A percentile compares a stretch with the other conserved stretches of the same genome.
phyloP scores from a whole-genome alignment of 2,888 invertebrate genomes.

The Rhagonycha lutea region DNA sequence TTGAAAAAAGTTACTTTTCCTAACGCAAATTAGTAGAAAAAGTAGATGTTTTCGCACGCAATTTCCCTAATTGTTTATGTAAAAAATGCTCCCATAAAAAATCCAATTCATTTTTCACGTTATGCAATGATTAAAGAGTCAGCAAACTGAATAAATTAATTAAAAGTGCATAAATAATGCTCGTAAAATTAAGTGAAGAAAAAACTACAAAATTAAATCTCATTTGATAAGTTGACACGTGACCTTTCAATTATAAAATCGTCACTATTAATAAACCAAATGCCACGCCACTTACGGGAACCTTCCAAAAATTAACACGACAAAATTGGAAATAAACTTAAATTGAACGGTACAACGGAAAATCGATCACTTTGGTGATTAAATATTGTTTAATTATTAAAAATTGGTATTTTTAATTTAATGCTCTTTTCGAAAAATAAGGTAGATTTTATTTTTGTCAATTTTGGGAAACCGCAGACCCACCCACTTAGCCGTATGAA shows the following conservation, averaged over 20 bases:
- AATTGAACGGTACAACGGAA: no score
- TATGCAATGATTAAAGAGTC: not conserved
- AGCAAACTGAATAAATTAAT: not conserved
- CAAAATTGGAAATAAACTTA: not conserved
- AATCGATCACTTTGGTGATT: no score
- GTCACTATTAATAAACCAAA: not conserved
- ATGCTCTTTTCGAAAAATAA: no score
- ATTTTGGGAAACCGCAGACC: not conserved
- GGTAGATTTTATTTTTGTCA: not conserved
- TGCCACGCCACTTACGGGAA: not conserved
- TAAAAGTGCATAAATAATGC: not conserved
- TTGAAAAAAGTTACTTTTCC: no score
- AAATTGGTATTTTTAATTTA: no score
- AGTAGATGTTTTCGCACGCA: no score
- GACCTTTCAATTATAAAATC: not conserved
- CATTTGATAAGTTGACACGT: not conserved
- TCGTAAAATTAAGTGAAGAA: not conserved
- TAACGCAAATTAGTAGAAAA: no score
- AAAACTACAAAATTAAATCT: not conserved
- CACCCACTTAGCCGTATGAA: not conserved
- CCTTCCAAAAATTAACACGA: not conserved
- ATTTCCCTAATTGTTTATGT: no score
- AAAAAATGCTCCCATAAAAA: no score
- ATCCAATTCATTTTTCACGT: not conserved
- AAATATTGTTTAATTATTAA: no score